Evolutionary conservation across 2,888 invertebrate species (phyloP), one percentile per base, ranked within the genome.

Genomic region (Xestia rhomboidea): DNA sequence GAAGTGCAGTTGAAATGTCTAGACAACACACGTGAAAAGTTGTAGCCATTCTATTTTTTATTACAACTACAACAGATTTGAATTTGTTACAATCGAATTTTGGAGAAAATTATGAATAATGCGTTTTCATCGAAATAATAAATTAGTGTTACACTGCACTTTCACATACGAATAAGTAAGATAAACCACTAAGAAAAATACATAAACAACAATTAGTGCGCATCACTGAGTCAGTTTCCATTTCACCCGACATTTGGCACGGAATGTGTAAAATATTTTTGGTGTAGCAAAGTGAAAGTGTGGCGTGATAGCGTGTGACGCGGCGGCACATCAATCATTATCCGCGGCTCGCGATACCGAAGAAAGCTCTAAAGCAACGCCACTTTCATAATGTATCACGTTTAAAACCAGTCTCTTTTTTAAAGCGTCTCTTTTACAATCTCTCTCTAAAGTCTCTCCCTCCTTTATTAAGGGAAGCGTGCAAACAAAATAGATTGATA

Each of bases 401-500:
- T 94, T 95, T 94, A 94, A 95, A 96, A 94, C 90, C 91, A 95
- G 92, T 91, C 92, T 91, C 70, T 91, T 92, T 81, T 72, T 76
- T 44, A 76, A 76, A 72, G 81, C 73, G 66, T 92, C 90, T 83
- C 93, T 95, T 94, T 95, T 92, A 94, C 95, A 95, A 92, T 91
- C 92, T 91, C 46, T 91, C 91, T 79, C 73, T 57, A 62, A 74
- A 60, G 62, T 51, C 63, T 92, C 90, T 84, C 85, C 88, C 83
- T 86, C 88, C 89, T 92, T 92, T 92, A 93, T 94, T 93, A 93
- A 89, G 83, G 90, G 92, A 92, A 93, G 90, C 92, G 92, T 88
- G 92, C 93, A 93, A 94, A 95, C 93, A 95, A 94, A 95, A 95
- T 94, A 95, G 94, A 96, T 96, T 95, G 94, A 95, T 94, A 93